Base-by-base conservation (phyloP, 2,113 vertebrate species). In the Pipra filicauda region DNA sequence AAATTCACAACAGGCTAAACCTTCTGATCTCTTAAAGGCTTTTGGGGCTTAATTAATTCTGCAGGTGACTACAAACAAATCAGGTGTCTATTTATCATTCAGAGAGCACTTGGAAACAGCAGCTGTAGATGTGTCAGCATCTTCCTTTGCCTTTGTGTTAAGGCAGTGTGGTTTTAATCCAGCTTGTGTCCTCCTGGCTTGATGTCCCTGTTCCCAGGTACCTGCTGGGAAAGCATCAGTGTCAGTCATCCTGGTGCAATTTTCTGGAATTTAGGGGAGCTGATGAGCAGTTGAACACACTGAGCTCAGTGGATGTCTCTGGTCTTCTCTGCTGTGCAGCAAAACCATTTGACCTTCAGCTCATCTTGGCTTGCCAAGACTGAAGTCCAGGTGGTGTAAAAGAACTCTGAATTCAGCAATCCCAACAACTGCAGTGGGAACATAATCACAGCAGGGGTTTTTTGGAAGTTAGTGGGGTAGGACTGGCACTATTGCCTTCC, bases 11-110 rank as follows among this genome's bases (percentile, higher is more conserved):
- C 28, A 66, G 37, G 28, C 39, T 93, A 62, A 81, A 87, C 83
- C 61, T 79, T 90, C 72, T 93, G 88, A 78, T 96, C 57, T 88
- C 65, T 59, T 59, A 41, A 81, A 92, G 54, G 65, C 61, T 87
- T 81, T 77, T 41, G 3, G 70, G 28, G 30, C 84, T 92, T 71
- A 43, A 61, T 93, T 83, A 66, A 81, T 90, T 79, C 89, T 96
- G 73, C 88, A 87, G 78, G 66, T 84, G 80, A 90, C 80, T 87
- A 12, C 79, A 91, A 49, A 84, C 58, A 85, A 51, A 71, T 84
- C 39, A 54, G 69, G 16, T 88, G 44, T 64, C 58, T 85, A 5
- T 87, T 71, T 52, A 19, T 82, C 52, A 31, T 89, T 83, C 69
- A 59, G 57, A 69, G 69, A 71, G 64, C 72, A 31, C 35, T 86